phyloP scores from a whole-genome alignment of 2,797 vertebrate species.

The Chaetodon trifasciatus region DNA sequence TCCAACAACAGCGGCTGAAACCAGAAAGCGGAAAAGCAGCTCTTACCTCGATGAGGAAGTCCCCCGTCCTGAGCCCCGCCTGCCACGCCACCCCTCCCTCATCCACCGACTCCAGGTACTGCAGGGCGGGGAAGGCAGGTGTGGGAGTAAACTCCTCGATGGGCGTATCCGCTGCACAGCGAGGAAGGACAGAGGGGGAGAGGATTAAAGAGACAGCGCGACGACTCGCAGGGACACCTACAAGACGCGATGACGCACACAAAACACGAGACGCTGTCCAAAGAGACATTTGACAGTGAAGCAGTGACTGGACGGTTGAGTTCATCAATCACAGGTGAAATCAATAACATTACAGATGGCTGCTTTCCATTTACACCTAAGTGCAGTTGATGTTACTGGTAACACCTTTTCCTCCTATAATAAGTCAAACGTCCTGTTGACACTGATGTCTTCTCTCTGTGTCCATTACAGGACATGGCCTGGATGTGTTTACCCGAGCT shows the following conservation, averaged over 20 bases:
- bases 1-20: not conserved
- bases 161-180: slow-evolving; percentile 91
- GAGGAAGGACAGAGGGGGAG: not conserved
- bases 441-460: not conserved
- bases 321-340: not conserved
- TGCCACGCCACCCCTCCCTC: slow-evolving; percentile 98
- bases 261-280: not conserved
- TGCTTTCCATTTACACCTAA: not conserved
- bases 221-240: not conserved
- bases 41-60: slow-evolving; percentile 98
- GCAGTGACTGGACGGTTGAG: not conserved
- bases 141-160: slow-evolving; percentile 99
- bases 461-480: not conserved
- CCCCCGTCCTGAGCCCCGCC: slow-evolving; percentile 95
- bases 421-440: not conserved
- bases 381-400: not conserved
- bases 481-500: not conserved
- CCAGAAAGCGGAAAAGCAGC: slow-evolving; percentile 7
- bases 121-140: slow-evolving; percentile 95
- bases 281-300: not conserved
- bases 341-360: not conserved
- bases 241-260: not conserved
- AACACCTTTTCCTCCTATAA: not conserved
- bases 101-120: slow-evolving; percentile 99
- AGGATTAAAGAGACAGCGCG: not conserved